Base-by-base conservation (phyloP, 92 coral and sea anemone genomes). In the Zoanthus sociatus region DNA sequence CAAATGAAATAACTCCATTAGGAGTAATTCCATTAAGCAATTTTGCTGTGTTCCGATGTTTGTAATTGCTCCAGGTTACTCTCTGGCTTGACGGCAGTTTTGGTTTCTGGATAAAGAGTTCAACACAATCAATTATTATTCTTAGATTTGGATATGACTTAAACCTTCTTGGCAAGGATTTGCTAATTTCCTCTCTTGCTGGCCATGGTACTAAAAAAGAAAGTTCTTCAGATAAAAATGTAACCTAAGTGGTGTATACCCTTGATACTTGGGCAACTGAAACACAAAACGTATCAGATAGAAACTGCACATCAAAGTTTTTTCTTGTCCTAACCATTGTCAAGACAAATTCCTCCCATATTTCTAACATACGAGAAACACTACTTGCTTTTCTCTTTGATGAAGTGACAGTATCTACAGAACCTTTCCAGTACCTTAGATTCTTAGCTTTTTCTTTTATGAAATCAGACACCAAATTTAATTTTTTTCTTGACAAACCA, bases 61-160 rank as follows among this genome's bases (percentile, higher is more conserved):
- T 92, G 89, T 92, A 92, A 71, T 84, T 92, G 66, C 93, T 92
- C 93, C 95, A 92, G 14, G 91, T 92, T 67, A 86, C 87, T 81
- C 90, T 87, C 73, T 92, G 92, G 61, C 86, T 89, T 66, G 87
- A 67, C 11, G 92, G 90, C 74, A 86, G 55, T 32, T 83, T 79
- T 48, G 89, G 83, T 53, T 89, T 89, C 77, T 92, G 92, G 1
- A 92, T 88, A 71, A 78, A 91, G 7, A 91, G 86, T 44, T 92
- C 90, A 60, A 87, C 82, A 83, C 94, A 89, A 87, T 89, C 89
- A 61, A 89, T 83, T 32, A 92, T 87, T 54, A 92, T 82, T 78
- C 91, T 87, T 32, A 92, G 79, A 78, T 92, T 89, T 45, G 90
- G 73, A 83, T 71, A 86, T 55, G 73, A 58, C 76, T 90, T 84